Conservation (phyloP, 2,113 vertebrate species). For the Lepus timidus region DNA sequence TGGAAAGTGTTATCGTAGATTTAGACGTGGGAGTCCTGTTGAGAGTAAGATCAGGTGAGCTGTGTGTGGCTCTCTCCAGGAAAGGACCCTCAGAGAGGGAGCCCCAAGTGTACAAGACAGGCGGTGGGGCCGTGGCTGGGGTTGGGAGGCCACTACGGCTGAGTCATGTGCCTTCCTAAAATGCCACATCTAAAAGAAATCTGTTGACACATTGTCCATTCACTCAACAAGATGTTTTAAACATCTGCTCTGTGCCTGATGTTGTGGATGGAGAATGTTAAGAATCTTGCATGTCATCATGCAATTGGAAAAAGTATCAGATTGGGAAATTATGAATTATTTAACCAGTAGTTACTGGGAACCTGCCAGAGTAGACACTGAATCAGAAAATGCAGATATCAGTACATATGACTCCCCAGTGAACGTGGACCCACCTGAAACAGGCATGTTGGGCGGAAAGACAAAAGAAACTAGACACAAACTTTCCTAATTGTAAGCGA, state of each 20-base stretch:
- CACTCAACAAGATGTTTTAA: neutral
- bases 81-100: neutral
- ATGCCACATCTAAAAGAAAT: neutral
- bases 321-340: neutral
- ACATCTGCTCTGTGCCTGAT: neutral
- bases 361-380: neutral
- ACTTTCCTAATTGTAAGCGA: neutral
- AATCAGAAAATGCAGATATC: neutral
- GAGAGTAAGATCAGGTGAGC: neutral
- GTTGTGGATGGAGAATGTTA: neutral
- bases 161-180: neutral
- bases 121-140: fast-evolving
- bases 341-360: neutral
- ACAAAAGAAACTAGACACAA: neutral
- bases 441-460: neutral
- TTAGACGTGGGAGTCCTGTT: neutral
- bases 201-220: neutral
- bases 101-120: fast-evolving
- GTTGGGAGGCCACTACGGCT: neutral
- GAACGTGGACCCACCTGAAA: neutral
- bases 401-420: neutral
- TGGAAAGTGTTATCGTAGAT: fast-evolving
- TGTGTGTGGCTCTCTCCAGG: neutral
- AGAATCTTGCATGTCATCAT: neutral
- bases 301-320: neutral